These are phyloP conservation scores for Pollenia labialis DNA, from an alignment of 2,888 invertebrate genomes.

Conservation along the genomic window DNA sequence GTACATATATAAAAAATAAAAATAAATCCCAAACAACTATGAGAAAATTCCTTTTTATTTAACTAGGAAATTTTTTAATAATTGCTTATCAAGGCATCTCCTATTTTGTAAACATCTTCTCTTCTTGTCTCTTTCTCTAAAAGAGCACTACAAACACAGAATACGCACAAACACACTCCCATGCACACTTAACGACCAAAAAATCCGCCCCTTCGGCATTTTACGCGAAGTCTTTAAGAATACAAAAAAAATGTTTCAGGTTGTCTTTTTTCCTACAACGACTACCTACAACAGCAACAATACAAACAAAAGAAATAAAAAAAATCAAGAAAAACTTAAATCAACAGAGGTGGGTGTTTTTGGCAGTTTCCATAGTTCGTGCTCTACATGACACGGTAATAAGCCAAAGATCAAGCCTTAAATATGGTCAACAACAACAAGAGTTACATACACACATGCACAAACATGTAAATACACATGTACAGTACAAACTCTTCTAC, in stretches of 20 bases:
- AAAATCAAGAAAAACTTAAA: background rate
- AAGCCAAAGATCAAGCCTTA: conserved; percentile 81
- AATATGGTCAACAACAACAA: conserved; percentile 76
- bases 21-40: conserved; percentile 24
- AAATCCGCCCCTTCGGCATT: conserved; percentile 78
- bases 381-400: conserved; percentile 81
- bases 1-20: no score
- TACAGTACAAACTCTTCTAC: background rate
- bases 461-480: background rate
- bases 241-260: conserved; percentile 52
- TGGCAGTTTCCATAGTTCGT: conserved; percentile 73
- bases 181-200: conserved; percentile 58
- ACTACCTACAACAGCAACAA: conserved; percentile 11
- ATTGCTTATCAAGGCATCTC: conserved; percentile 30
- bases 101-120: conserved; percentile 70
- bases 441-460: conserved; percentile 1
- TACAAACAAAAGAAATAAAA: conserved; percentile 14
- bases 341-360: conserved; percentile 62
- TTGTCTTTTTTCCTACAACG: conserved; percentile 42
- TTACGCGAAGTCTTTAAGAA: conserved; percentile 69
- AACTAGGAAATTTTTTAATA: background rate
- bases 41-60: conserved; percentile 20
- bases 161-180: conserved; percentile 12
- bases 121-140: conserved; percentile 77
- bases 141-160: conserved; percentile 46